A percentile compares a stretch with the other conserved stretches of the same genome.
phyloP scores from a whole-genome alignment of 2,797 vertebrate genomes.

The Chaetophractus vellerosus region DNA sequence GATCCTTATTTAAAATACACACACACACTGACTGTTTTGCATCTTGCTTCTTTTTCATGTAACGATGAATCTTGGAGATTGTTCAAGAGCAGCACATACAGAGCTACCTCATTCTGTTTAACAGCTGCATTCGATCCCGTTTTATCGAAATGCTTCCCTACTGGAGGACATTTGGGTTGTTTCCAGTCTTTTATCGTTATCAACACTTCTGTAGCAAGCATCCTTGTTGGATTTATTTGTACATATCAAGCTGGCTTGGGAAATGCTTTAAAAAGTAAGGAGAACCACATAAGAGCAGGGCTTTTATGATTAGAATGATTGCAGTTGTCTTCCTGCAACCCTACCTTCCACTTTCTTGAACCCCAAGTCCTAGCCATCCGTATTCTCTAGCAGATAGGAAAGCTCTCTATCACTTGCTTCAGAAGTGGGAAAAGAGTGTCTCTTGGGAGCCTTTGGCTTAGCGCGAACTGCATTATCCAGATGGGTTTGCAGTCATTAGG shows the following conservation, averaged over 20 bases:
- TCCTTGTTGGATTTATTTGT: conserved; percentile 24
- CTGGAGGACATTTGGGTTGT: background rate
- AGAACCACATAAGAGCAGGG: background rate
- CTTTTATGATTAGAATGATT: conserved; percentile 9
- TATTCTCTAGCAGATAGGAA: background rate
- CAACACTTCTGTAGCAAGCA: conserved; percentile 39
- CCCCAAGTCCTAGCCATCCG: background rate
- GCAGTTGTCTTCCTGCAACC: conserved; percentile 10
- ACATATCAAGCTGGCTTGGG: background rate
- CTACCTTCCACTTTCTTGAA: background rate
- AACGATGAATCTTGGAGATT: background rate
- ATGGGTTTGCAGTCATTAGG: background rate
- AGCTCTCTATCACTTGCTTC: background rate
- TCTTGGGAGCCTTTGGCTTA: background rate
- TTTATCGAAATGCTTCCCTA: conserved; percentile 9
- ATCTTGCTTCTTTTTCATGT: background rate
- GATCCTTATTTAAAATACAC: conserved; percentile 39
- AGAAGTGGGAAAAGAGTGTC: background rate
- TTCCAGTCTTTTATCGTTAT: background rate
- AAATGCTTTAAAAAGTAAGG: conserved; percentile 63
- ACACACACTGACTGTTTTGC: background rate
- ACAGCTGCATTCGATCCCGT: background rate
- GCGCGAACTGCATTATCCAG: background rate
- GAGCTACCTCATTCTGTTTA: background rate
- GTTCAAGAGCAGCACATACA: background rate